Evolutionary conservation across 2,113 vertebrate genomes (phyloP).

Genomic region (Phalacrocorax aristotelis): DNA sequence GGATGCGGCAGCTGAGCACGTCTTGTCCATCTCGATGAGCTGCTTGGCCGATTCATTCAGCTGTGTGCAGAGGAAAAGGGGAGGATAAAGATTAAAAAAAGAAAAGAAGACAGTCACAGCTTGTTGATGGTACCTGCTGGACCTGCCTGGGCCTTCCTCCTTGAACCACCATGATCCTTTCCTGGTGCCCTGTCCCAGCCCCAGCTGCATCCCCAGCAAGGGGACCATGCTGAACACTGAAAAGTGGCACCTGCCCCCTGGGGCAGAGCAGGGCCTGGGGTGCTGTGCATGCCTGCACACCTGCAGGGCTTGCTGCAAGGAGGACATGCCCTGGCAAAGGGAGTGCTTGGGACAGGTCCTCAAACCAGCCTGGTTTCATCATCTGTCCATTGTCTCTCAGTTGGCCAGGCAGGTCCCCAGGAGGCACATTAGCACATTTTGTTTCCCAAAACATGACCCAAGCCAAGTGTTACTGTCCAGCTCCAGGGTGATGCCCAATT

Average conservation of each 20-base stretch:
- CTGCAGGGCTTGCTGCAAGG: not conserved
- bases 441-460: not conserved
- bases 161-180: not conserved
- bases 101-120: not conserved
- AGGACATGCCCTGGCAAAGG: not conserved
- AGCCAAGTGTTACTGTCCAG: not conserved
- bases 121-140: not conserved
- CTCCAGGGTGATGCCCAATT: not conserved
- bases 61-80: slow-evolving; percentile 63
- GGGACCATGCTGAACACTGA: not conserved
- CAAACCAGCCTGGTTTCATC: not conserved
- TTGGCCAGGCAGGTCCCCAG: not conserved
- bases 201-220: not conserved
- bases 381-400: not conserved
- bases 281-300: not conserved
- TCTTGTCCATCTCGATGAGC: slow-evolving; percentile 96
- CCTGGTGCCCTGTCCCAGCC: too few species aligned
- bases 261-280: not conserved
- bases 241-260: not conserved
- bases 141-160: not conserved
- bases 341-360: not conserved
- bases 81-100: not conserved
- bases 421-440: not conserved
- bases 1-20: slow-evolving; percentile 60
- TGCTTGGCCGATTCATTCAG: slow-evolving; percentile 96